Base-by-base conservation (phyloP, 1,140 invertebrate species). In the Eubasilissa regina region DNA sequence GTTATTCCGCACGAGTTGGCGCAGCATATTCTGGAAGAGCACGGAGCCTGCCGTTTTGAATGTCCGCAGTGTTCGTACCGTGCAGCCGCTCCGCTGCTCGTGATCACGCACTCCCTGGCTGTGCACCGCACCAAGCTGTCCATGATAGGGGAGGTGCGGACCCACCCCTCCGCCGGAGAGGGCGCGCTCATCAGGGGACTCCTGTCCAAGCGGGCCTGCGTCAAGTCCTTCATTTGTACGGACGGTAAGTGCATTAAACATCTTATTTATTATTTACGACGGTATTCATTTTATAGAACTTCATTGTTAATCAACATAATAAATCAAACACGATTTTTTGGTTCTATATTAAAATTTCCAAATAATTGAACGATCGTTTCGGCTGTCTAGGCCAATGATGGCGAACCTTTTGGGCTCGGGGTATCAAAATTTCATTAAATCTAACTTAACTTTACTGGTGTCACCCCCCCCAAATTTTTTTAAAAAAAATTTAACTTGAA, bases 101-200 rank as follows among this genome's bases (percentile, higher is more conserved):
- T 78, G 64, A 43, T 62, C 11, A 55, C 77, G 48, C 64, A 70
- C 25, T 10, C 25, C 8, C 51, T 62, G 77, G 53, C 47, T 8
- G 53, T 53, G 77, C 64, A 72, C 48, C 62, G 51, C 77, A 43
- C 66, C 8, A 15, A 15, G 15, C 48, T 51, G 21, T 35, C 44
- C 6, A 43, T 11, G 45, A 47, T 60, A 0, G 53, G 45, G 12
- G 21, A 55, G 35, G 53, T 75, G 10, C 83, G 84, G 4, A 68
- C 82, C 0, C 87, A 88, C 51, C 77, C 77, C 12, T 48, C 35
- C n/a, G 70, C 68, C 8, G 72, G 25, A 0, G 45, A 44, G 25
- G 45, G 21, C 17, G 60, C 56, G 10, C 77, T 82, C 21, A 68
- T 80, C 21, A 1, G 66, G 10, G 25, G 51, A 10, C 55, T 53